Evolutionary conservation across 2,113 vertebrate genomes (phyloP).

Genomic region (Misgurnus anguillicaudatus): DNA sequence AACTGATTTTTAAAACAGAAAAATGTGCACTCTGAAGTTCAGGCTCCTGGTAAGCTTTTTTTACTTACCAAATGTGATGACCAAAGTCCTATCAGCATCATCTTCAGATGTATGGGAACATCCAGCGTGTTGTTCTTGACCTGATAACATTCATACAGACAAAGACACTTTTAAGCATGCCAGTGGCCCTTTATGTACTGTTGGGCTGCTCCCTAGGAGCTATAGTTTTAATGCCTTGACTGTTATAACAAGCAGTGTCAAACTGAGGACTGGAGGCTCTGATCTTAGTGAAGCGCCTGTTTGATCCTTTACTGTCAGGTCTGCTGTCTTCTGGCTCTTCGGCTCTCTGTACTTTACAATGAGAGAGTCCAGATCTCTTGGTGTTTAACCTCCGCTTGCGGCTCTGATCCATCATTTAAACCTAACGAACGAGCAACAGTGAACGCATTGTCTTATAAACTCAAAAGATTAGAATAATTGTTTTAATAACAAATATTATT

Average conservation of each 20-base stretch:
- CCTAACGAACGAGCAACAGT: not conserved
- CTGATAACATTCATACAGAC: conserved; percentile 20
- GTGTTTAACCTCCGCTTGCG: conserved; percentile 71
- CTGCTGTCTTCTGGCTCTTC: conserved; percentile 11
- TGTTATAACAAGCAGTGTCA: not conserved
- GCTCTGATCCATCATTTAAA: conserved; percentile 64
- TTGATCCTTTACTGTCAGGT: not conserved
- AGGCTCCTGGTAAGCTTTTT: no score
- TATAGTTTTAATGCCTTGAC: no score
- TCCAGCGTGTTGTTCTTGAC: conserved; percentile 1
- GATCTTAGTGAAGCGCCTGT: conserved; percentile 8
- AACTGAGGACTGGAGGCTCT: conserved; percentile 17
- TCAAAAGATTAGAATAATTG: no score
- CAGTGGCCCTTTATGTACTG: no score
- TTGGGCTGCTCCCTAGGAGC: no score
- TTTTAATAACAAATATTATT: not conserved
- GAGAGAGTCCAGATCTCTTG: conserved; percentile 36
- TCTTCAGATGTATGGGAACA: conserved; percentile 51
- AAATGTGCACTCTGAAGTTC: not conserved
- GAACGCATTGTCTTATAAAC: not conserved
- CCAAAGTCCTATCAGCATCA: conserved; percentile 60
- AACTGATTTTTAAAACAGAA: not conserved
- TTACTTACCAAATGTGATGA: conserved; percentile 64
- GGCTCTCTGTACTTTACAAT: conserved; percentile 31
- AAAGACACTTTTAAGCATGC: no score